Conservation (phyloP, 2,113 vertebrate species). For the human region GRCh38 chr18:79640501-79641000, state of each 20-base stretch:
- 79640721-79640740: too few relatives aligned
- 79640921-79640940: background rate
- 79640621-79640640: too few relatives aligned
- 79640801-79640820: background rate
- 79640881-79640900: background rate
- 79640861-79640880: background rate
- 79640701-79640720: background rate
- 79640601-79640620: too few relatives aligned
- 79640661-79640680: background rate
- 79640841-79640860: background rate
- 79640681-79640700: background rate
- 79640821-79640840: background rate
- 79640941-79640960: too few relatives aligned
- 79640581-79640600: too few relatives aligned
- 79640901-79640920: background rate
- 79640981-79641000: fast-evolving
- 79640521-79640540: too few relatives aligned
- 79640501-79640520: too few relatives aligned
- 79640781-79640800: background rate
- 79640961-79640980: fast-evolving
- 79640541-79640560: too few relatives aligned
- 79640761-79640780: background rate
- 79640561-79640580: too few relatives aligned
- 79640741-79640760: background rate
- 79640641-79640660: background rate